phyloP scores from a whole-genome alignment of 1,140 invertebrate genomes.

The Aphidius ervi region DNA sequence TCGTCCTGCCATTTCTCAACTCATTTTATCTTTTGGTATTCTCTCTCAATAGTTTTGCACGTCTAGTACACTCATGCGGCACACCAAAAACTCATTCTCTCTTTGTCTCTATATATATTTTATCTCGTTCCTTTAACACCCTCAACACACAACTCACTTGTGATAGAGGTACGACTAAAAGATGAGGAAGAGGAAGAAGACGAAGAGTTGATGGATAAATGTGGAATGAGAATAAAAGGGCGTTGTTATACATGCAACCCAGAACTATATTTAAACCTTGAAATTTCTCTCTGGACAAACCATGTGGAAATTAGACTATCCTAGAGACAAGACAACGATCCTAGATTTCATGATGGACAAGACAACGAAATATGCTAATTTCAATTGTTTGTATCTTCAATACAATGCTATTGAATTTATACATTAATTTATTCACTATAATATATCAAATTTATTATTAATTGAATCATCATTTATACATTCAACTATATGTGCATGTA shows the following conservation, averaged over 20 bases:
- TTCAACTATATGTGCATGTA: no score
- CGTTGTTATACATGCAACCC: no score
- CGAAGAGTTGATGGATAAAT: neutral
- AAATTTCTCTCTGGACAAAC: neutral
- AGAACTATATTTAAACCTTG: no score
- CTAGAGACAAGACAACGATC: neutral
- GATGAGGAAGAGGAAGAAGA: neutral
- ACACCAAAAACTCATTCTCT: no score
- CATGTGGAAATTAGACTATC: constrained; percentile 6
- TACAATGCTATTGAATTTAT: no score
- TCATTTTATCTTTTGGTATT: neutral
- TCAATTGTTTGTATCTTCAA: neutral
- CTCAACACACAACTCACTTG: no score
- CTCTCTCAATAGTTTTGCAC: neutral
- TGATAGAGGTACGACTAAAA: no score
- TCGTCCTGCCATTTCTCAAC: constrained; percentile 6
- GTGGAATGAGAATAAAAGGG: no score
- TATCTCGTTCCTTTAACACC: neutral
- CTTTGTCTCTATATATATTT: no score
- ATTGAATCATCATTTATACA: no score
- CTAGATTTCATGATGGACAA: constrained; percentile 6
- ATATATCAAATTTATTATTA: no score
- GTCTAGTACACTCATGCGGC: constrained; percentile 6
- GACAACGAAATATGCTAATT: constrained; percentile 16
- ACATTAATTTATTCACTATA: no score